Evolutionary conservation across 1,140 invertebrate species (phyloP).

Genomic region (Lasioglossum albipes): DNA sequence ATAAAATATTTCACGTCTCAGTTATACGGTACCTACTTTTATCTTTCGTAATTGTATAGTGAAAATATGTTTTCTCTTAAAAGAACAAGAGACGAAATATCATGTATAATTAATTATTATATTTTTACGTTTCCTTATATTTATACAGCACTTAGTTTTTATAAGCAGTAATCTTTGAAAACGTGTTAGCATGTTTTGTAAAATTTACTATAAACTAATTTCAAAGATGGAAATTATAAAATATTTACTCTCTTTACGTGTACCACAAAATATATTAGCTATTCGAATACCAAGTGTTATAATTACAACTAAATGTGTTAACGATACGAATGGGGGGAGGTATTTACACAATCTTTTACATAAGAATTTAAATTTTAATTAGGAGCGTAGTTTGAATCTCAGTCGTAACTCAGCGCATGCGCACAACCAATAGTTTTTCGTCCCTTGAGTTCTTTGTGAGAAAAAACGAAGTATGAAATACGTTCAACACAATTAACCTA

Average conservation of each 20-base stretch:
- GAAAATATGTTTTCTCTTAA: too few relatives aligned
- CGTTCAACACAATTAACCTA: neutral
- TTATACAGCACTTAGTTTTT: too few relatives aligned
- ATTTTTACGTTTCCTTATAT: neutral
- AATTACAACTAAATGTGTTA: neutral
- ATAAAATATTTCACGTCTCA: neutral
- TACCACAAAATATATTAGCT: too few relatives aligned
- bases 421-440: neutral
- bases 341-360: neutral
- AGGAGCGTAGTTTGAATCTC: constrained; percentile 26
- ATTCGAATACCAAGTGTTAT: neutral
- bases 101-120: too few relatives aligned
- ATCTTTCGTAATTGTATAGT: too few relatives aligned
- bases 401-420: constrained; percentile 38
- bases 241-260: neutral
- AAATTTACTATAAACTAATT: neutral
- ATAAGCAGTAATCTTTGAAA: neutral
- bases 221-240: neutral
- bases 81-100: too few relatives aligned
- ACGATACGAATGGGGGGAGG: too few relatives aligned
- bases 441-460: neutral
- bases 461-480: neutral
- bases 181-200: neutral
- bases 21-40: neutral
- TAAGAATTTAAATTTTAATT: constrained; percentile 32